Conservation (phyloP, 2,888 invertebrate genomes). For the Pristionchus exspectatus region DNA sequence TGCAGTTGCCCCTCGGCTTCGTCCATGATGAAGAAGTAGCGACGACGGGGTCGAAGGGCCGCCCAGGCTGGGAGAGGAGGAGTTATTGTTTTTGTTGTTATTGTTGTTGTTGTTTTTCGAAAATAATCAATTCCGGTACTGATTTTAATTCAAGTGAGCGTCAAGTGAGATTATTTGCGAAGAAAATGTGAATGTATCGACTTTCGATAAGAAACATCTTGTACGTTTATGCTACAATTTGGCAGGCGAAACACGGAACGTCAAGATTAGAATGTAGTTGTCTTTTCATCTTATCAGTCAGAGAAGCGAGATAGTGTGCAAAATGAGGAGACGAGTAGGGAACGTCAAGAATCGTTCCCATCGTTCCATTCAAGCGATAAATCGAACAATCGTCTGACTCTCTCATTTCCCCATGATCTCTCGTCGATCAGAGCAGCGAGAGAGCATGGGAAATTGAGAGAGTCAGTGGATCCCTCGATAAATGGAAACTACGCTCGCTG, state of each 20-base stretch:
- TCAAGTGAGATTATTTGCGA: too few relatives aligned
- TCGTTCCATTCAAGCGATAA: conserved; percentile 26
- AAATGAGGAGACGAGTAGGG: too few relatives aligned
- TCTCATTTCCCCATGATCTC: neutral
- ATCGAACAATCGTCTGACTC: conserved; percentile 5
- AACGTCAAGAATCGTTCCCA: neutral
- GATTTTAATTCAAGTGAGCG: too few relatives aligned
- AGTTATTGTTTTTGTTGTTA: neutral
- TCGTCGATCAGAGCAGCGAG: neutral
- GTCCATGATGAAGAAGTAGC: conserved; percentile 53
- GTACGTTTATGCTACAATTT: neutral
- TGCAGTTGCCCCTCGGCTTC: neutral
- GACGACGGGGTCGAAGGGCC: conserved; percentile 44
- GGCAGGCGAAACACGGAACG: too few relatives aligned
- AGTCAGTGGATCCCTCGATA: neutral
- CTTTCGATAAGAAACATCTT: neutral
- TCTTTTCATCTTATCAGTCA: too few relatives aligned
- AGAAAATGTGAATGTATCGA: too few relatives aligned
- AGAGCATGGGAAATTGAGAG: neutral
- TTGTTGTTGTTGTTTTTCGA: neutral
- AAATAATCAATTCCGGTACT: neutral
- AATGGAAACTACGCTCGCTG: too few relatives aligned
- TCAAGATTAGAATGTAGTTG: too few relatives aligned
- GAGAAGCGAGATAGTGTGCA: too few relatives aligned
- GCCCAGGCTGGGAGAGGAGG: conserved; percentile 16